Percentiles rank a stretch among this genome's conserved stretches.
Evolutionary conservation across 2,797 vertebrate species (phyloP).

Genomic region (Artibeus jamaicensis): DNA sequence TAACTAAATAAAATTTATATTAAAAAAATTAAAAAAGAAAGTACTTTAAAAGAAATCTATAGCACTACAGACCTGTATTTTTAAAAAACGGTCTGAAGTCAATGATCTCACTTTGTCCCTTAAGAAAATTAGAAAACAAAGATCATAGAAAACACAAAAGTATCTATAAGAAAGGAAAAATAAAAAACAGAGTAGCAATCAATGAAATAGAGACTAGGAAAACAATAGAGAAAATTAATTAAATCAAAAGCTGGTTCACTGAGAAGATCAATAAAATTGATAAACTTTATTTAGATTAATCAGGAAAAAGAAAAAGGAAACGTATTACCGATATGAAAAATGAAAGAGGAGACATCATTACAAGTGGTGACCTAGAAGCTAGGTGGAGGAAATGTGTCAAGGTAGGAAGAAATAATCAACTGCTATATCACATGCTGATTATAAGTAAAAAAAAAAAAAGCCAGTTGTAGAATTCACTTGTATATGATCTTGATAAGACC

Average conservation of each 20-base stretch:
- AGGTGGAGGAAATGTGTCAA: not conserved
- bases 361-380: not conserved
- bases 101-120: not conserved
- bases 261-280: no score
- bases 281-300: not conserved
- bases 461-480: not conserved
- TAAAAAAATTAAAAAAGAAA: no score
- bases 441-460: not conserved
- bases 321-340: not conserved
- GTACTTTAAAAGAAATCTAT: conserved; percentile 12
- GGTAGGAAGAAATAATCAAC: not conserved
- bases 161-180: not conserved
- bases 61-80: not conserved
- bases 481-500: not conserved
- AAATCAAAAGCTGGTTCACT: no score
- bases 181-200: not conserved
- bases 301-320: not conserved
- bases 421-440: not conserved
- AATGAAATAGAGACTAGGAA: not conserved
- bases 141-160: not conserved
- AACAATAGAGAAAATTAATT: no score
- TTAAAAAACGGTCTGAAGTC: not conserved
- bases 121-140: not conserved
- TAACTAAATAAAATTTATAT: no score
- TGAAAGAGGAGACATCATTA: not conserved